Conservation (phyloP, 1,140 invertebrate genomes). For the Penaeus chinensis region DNA sequence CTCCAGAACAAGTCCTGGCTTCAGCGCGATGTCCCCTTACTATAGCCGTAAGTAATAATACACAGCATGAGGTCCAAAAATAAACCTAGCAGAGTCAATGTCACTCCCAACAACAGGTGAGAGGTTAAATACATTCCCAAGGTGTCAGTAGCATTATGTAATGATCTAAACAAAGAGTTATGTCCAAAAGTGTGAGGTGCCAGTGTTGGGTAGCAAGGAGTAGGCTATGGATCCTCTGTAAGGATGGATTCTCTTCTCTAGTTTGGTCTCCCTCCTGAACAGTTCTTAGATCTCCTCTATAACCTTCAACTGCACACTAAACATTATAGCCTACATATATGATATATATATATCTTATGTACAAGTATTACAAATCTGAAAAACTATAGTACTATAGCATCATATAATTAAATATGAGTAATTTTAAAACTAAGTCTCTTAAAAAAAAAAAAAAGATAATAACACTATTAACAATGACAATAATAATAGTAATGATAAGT, state of each 20-base stretch:
- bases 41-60: slow-evolving; percentile 59
- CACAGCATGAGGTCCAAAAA: slow-evolving; percentile 59
- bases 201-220: slow-evolving; percentile 33
- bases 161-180: slow-evolving; percentile 61
- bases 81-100: slow-evolving; percentile 60
- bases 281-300: background rate
- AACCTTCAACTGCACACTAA: background rate
- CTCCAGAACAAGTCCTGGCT: slow-evolving; percentile 41
- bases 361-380: background rate
- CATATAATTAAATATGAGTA: too few species aligned
- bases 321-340: slow-evolving; percentile 14
- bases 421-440: too few species aligned
- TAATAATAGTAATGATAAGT: too few species aligned
- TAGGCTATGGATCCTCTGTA: slow-evolving; percentile 26
- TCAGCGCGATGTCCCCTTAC: slow-evolving; percentile 52
- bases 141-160: slow-evolving; percentile 61
- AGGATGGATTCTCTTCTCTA: slow-evolving; percentile 3
- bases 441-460: too few species aligned
- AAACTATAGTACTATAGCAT: background rate
- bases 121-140: slow-evolving; percentile 61
- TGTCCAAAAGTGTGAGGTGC: slow-evolving; percentile 58
- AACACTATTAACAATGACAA: too few species aligned
- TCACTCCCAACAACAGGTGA: slow-evolving; percentile 61
- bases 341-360: slow-evolving; percentile 27
- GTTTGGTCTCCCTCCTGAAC: background rate